Conservation (phyloP, 2,113 vertebrate species). For the Cheirogaleus medius region DNA sequence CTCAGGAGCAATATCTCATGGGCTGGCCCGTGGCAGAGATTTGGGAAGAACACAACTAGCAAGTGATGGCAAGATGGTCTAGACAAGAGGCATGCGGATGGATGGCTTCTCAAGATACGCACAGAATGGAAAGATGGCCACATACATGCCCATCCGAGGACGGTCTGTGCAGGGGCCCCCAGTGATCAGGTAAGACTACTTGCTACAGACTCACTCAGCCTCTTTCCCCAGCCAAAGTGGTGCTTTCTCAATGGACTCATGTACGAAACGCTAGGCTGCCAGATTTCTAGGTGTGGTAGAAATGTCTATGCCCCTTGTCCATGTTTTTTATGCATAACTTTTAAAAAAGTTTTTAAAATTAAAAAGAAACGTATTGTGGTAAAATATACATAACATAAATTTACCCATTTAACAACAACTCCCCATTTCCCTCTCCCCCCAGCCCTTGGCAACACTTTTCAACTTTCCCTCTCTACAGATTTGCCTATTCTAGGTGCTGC, state of each 20-base stretch:
- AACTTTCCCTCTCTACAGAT: neutral
- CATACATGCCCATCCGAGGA: neutral
- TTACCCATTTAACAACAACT: neutral
- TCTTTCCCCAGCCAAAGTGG: neutral
- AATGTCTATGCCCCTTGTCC: neutral
- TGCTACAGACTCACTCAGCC: neutral
- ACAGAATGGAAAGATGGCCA: neutral
- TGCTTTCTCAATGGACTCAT: neutral
- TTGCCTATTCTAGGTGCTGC: neutral
- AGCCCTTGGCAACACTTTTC: neutral
- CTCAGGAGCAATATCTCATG: neutral
- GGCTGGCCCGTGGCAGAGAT: neutral
- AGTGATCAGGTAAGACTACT: neutral
- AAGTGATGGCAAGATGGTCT: neutral
- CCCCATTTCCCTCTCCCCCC: neutral
- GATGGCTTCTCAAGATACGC: neutral
- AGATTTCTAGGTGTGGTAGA: neutral
- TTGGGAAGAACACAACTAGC: neutral
- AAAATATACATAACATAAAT: neutral
- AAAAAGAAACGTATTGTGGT: neutral
- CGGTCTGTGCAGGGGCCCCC: neutral
- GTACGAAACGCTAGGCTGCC: neutral
- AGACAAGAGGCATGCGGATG: neutral
- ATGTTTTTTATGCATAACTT: neutral
- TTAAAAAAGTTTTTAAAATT: neutral